These are phyloP conservation scores for Danio albolineatus DNA, from an alignment of 2,797 vertebrate species.

Conservation along the genomic window DNA sequence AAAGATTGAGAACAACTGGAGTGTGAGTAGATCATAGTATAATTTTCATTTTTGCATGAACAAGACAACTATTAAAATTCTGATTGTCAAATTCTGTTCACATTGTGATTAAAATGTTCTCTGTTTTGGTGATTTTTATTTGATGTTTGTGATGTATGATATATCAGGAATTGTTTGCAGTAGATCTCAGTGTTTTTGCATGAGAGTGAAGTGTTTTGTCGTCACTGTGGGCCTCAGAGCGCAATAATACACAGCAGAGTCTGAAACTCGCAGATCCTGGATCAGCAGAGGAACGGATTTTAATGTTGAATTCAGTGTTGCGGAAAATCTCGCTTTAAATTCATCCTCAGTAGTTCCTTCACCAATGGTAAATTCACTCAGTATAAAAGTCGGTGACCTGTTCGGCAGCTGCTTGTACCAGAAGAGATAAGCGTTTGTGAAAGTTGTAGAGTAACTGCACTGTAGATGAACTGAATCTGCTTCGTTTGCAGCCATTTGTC, in stretches of 20 bases:
- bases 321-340: slow-evolving; percentile 9
- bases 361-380: neutral
- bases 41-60: no score
- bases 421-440: neutral
- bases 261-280: neutral
- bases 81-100: neutral
- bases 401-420: slow-evolving; percentile 53
- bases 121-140: neutral
- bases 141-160: neutral
- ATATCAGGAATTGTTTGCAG: neutral
- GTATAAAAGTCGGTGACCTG: slow-evolving; percentile 30
- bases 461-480: neutral
- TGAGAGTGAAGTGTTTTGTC: neutral
- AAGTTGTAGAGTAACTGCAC: neutral
- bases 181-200: neutral
- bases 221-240: slow-evolving; percentile 41
- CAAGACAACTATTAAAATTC: neutral
- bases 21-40: no score
- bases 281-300: neutral
- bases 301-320: neutral
- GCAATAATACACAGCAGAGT: slow-evolving; percentile 44
- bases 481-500: neutral
- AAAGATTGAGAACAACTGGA: no score
- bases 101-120: neutral
- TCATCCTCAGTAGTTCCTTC: neutral